Conservation (phyloP, 2,797 vertebrate genomes). For the Anomalospiza imberbis region DNA sequence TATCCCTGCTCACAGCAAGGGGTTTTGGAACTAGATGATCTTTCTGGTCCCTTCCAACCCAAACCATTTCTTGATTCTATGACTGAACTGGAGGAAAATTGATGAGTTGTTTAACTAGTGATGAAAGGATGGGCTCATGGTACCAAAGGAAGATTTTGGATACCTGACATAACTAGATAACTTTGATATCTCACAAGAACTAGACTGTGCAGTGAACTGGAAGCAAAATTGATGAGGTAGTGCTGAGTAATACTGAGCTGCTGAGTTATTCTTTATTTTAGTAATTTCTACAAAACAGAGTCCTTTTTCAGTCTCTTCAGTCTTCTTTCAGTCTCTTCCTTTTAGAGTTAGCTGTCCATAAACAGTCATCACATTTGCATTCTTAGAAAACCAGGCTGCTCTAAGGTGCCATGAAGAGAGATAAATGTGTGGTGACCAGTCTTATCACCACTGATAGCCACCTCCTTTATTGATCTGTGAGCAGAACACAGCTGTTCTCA, state of each 20-base stretch:
- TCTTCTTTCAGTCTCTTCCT: not conserved
- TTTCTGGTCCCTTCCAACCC: not conserved
- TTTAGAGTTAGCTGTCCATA: not conserved
- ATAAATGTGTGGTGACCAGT: not conserved
- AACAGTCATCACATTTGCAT: not conserved
- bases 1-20: not conserved
- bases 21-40: not conserved
- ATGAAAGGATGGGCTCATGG: not conserved
- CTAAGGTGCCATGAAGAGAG: not conserved
- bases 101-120: not conserved
- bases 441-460: not conserved
- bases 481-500: not conserved
- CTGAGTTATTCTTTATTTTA: not conserved
- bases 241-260: not conserved
- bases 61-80: not conserved
- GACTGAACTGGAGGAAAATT: not conserved
- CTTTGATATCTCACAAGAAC: not conserved
- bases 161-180: not conserved
- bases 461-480: not conserved
- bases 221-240: not conserved
- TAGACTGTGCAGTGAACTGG: not conserved
- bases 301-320: not conserved
- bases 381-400: not conserved
- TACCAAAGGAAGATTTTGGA: not conserved
- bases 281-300: not conserved